Conservation (phyloP, 2,888 invertebrate genomes). For the Choreutis nemorana region DNA sequence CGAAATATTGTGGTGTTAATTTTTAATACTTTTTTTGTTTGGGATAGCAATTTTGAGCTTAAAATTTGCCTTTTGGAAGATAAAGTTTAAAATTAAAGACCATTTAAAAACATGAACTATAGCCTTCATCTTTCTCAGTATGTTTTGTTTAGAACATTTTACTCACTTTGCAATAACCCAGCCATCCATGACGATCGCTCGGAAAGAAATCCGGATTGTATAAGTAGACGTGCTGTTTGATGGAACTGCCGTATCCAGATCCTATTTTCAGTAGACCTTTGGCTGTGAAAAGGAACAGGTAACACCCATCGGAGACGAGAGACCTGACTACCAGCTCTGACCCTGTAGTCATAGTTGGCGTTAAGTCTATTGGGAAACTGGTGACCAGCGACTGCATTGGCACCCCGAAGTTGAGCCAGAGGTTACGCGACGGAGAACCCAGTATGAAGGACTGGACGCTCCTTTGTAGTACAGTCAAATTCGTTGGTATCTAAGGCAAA, state of each 20-base stretch:
- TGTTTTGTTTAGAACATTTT: too few relatives aligned
- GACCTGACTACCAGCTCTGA: constrained; percentile 59
- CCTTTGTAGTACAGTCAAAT: constrained; percentile 84
- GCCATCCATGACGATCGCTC: constrained; percentile 81
- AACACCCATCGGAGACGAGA: constrained; percentile 90
- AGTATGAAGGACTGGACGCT: constrained; percentile 89
- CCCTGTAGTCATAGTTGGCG: constrained; percentile 30
- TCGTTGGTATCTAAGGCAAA: constrained; percentile 76
- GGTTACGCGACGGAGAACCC: constrained; percentile 83
- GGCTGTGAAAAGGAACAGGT: constrained; percentile 85
- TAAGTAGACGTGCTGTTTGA: constrained; percentile 88
- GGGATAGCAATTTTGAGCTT: too few relatives aligned
- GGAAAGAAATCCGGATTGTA: constrained; percentile 83
- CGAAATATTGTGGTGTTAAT: too few relatives aligned
- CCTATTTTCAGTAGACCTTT: constrained; percentile 92
- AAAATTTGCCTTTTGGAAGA: too few relatives aligned
- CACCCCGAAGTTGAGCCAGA: constrained; percentile 90
- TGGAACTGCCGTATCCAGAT: constrained; percentile 92
- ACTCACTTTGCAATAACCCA: constrained; percentile 83
- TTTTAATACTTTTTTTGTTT: too few relatives aligned
- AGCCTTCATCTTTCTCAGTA: too few relatives aligned
- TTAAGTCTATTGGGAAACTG: constrained; percentile 66
- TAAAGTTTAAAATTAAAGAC: too few relatives aligned
- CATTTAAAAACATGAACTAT: too few relatives aligned
- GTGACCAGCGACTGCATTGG: constrained; percentile 78